Base-by-base conservation (phyloP, 2,113 vertebrate genomes). In the Vimba vimba region DNA sequence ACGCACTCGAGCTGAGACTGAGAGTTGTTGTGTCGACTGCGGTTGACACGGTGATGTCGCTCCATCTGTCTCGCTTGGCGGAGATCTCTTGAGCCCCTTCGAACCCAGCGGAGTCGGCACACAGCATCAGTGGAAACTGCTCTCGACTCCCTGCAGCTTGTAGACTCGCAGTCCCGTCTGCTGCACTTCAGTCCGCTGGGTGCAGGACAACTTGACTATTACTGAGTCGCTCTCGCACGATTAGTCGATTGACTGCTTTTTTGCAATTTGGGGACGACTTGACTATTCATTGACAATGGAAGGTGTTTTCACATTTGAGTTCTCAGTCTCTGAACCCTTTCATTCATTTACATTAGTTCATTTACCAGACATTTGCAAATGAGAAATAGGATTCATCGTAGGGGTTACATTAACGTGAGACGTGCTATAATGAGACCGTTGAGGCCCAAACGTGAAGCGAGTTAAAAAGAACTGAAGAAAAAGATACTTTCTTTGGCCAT, bases 21-120 rank as follows among this genome's bases (percentile, higher is more conserved):
- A 91, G 87, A 90, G 91, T 92, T 91, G 89, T 88, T 39, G 86
- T 90, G 90, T 91, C 90, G 91, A 91, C 91, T 92, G 92, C 86
- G 71, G 83, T 86, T 86, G 83, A 88, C 81, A 77, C 84, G 71
- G 85, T 33, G 69, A 71, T 86, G 89, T 62, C 85, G 47, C 79
- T 91, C 92, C 91, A 89, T 93, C 93, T 93, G 93, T 93, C 90
- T 88, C 15, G 36, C 36, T 77, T 85, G 78, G n/a, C 59, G 33
- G 75, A 79, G 60, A 79, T 85, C 68, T 85, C 77, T 77, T 78
- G 64, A 82, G 69, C 82, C 85, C 80, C 52, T 71, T 19, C 23
- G 69, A 89, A 81, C 74, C 39, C 59, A 52, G 66, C 10, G 30
- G 33, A 82, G 57, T 78, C 83, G 12, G n/a, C 57, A 62, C 73